phyloP scores from a whole-genome alignment of 2,888 invertebrate species.

The Crocallis elinguaria region DNA sequence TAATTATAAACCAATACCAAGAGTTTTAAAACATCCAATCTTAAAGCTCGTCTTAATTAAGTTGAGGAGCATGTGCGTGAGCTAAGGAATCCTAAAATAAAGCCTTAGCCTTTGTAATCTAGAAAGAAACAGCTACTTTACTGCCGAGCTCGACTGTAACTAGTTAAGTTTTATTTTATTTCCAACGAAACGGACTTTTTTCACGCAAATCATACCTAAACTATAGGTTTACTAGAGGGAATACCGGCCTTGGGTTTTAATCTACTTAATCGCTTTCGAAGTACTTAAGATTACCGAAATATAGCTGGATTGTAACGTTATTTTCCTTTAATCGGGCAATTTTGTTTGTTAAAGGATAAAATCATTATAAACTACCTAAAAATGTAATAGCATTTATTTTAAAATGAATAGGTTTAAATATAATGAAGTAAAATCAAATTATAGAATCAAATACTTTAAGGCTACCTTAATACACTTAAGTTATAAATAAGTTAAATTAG shows the following conservation, averaged over 20 bases:
- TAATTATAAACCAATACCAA: not conserved
- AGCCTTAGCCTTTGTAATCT: conserved; percentile 11
- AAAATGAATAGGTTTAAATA: too few relatives aligned
- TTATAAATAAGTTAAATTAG: too few relatives aligned
- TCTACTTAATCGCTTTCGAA: conserved; percentile 12
- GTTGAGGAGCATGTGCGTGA: not conserved
- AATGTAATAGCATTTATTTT: too few relatives aligned
- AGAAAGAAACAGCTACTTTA: conserved; percentile 16
- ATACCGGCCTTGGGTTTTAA: conserved; percentile 13
- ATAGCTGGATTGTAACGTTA: too few relatives aligned
- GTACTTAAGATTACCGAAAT: conserved; percentile 1
- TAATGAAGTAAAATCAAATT: too few relatives aligned
- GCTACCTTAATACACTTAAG: too few relatives aligned
- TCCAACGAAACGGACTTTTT: conserved; percentile 12
- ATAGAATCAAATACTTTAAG: too few relatives aligned
- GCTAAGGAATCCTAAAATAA: conserved; percentile 12
- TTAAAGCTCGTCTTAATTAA: not conserved
- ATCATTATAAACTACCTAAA: too few relatives aligned
- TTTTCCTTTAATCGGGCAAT: not conserved
- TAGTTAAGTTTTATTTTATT: conserved; percentile 19
- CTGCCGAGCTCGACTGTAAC: conserved; percentile 7
- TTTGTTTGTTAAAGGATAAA: not conserved
- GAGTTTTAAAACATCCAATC: not conserved
- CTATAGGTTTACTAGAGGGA: conserved; percentile 9
- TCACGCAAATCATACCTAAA: conserved; percentile 22